Conservation (phyloP, 2,888 invertebrate genomes). For the Melanophora roralis region DNA sequence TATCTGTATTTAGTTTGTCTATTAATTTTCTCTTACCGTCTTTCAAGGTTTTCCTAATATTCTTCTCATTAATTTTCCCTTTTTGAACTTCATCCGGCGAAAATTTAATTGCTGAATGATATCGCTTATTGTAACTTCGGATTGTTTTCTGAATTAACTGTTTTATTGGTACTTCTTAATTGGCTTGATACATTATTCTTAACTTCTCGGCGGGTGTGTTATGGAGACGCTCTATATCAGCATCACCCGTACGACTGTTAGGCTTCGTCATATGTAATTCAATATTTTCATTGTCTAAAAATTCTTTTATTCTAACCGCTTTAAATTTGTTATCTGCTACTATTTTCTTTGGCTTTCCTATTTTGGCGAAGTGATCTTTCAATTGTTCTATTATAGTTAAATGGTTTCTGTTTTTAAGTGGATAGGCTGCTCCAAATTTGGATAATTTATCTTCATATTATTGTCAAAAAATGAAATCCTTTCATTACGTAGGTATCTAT, state of each 20-base stretch:
- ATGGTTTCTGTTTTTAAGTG: constrained; percentile 34
- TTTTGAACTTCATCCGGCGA: neutral
- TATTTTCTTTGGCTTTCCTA: constrained; percentile 49
- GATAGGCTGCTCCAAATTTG: constrained; percentile 43
- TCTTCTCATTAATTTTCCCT: neutral
- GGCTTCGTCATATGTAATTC: constrained; percentile 60
- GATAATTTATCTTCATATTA: constrained; percentile 58
- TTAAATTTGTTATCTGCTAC: constrained; percentile 59
- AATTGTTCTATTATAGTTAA: constrained; percentile 36
- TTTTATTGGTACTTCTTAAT: constrained; percentile 40
- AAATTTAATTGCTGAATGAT: neutral
- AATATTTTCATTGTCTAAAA: constrained; percentile 44
- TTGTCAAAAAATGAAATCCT: constrained; percentile 32
- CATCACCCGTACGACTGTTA: constrained; percentile 58
- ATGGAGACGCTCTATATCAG: constrained; percentile 57
- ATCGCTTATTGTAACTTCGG: constrained; percentile 10
- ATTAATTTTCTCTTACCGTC: constrained; percentile 35
- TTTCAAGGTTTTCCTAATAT: constrained; percentile 15
- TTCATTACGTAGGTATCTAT: constrained; percentile 42
- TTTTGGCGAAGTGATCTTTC: constrained; percentile 42
- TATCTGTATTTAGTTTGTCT: constrained; percentile 31
- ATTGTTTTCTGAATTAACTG: constrained; percentile 30
- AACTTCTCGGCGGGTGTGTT: constrained; percentile 38
- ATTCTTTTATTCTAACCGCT: constrained; percentile 48
- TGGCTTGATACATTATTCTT: constrained; percentile 34